These are phyloP conservation scores for Coreoperca whiteheadi DNA, from an alignment of 2,113 vertebrate species.

Conservation along the genomic window DNA sequence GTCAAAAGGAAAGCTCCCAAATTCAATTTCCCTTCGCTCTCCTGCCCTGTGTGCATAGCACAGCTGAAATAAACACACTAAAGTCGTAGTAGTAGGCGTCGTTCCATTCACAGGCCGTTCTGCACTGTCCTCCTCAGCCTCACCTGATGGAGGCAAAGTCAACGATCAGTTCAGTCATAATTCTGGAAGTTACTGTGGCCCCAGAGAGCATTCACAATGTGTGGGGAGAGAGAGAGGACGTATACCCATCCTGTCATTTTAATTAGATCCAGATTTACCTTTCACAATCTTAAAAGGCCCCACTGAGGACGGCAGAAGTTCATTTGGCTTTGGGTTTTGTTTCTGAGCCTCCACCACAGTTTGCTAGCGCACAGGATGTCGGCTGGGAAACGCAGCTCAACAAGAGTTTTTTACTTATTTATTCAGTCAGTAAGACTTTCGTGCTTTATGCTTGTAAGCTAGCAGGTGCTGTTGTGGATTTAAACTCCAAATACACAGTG, in stretches of 20 bases:
- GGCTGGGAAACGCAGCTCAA: conserved; percentile 16
- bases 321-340: conserved; percentile 67
- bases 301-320: conserved; percentile 67
- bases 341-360: conserved; percentile 39
- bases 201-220: conserved; percentile 20
- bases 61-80: not conserved
- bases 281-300: conserved; percentile 68
- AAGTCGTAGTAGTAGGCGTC: too few species aligned
- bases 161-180: conserved; percentile 57
- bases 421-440: too few species aligned
- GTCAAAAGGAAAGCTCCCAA: not conserved
- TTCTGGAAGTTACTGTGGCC: conserved; percentile 70
- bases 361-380: conserved; percentile 11
- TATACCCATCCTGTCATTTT: conserved; percentile 72
- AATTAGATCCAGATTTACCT: conserved; percentile 75
- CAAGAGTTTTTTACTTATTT: not conserved
- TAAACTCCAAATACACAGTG: not conserved
- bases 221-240: conserved; percentile 42
- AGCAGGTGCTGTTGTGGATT: conserved; percentile 7
- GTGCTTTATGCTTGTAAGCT: not conserved
- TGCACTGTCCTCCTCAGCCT: conserved; percentile 15
- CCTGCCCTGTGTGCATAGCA: not conserved
- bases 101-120: conserved; percentile 24
- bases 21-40: not conserved
- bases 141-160: conserved; percentile 5